Evolutionary conservation across 2,113 vertebrate species (phyloP), one percentile per base, ranked within the genome.

Genomic region (Pyxicephalus adspersus): DNA sequence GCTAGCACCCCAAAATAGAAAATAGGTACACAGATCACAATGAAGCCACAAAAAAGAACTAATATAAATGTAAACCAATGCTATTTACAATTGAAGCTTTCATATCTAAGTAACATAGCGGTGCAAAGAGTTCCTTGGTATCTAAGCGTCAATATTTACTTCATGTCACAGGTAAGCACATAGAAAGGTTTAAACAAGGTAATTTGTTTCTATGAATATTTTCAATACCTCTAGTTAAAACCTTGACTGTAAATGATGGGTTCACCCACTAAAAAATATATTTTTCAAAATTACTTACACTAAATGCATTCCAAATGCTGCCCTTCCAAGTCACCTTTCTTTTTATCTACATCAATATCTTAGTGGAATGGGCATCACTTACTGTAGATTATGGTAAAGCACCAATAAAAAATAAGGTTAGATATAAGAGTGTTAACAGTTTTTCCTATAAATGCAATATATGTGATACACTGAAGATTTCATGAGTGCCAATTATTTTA

Each of bases 251-350:
- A 91, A 94, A 93, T 92, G 92, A 93, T 89, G 88, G 90, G 90
- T 91, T 93, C 91, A 92, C 91, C n/a, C 90, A 91, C 91, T 38
- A 90, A 91, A 91, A 93, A 85, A 89, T 87, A 90, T 90, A 90
- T 89, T 92, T 94, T 94, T 91, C 92, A 91, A 92, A 92, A 90
- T 92, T 93, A 92, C 91, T 93, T 91, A 94, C 91, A 93, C 90
- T 91, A 93, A 93, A 89, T 88, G 90, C 85, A 90, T 89, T 90
- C 90, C 91, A 92, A 94, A 91, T 92, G 87, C 91, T 91, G 88
- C 88, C 88, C 90, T 90, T 90, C 91, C 86, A 85, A 84, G 88
- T 94, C 92, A 93, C 91, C 89, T 91, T 90, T 89, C 86, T 83
- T 87, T 91, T 92, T 94, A 91, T 93, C 92, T 92, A 93, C 90